Percentiles rank a stretch among this genome's conserved stretches.
Conservation (phyloP, 2,113 vertebrate genomes). For the Suncus etruscus region DNA sequence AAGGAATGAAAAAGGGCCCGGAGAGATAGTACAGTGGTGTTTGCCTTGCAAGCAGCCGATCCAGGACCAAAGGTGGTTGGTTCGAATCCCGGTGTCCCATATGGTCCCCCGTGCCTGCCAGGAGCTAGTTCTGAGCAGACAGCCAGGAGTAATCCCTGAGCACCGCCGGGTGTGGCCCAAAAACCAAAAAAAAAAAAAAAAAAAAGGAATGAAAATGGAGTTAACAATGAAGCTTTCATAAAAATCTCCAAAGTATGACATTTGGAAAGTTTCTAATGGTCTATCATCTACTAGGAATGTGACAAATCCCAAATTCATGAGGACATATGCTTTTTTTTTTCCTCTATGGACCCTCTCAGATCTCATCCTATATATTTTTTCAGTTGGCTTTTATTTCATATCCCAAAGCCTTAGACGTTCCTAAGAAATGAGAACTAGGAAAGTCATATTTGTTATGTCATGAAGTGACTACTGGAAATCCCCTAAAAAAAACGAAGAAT, state of each 20-base stretch:
- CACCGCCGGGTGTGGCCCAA: too few relatives aligned
- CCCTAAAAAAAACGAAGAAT: background rate
- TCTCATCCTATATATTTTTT: background rate
- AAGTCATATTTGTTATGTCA: background rate
- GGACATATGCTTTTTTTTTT: background rate
- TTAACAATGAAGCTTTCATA: background rate
- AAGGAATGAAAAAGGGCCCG: background rate
- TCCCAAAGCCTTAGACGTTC: background rate
- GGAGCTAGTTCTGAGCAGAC: too few relatives aligned
- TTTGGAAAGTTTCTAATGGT: background rate
- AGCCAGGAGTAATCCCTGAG: too few relatives aligned
- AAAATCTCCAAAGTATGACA: background rate
- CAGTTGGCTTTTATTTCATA: background rate
- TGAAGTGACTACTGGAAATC: background rate
- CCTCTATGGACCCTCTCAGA: background rate
- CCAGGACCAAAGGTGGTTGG: too few relatives aligned
- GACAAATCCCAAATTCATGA: background rate
- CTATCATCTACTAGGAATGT: background rate
- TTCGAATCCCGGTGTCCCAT: too few relatives aligned
- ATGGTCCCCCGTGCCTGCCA: too few relatives aligned
- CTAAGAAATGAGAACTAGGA: background rate
- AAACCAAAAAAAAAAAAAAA: too few relatives aligned
- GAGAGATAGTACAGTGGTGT: too few relatives aligned
- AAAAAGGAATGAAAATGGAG: background rate
- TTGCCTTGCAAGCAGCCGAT: too few relatives aligned